These are phyloP conservation scores for Ephialtes manifestator DNA, from an alignment of 2,888 invertebrate species.

Conservation along the genomic window DNA sequence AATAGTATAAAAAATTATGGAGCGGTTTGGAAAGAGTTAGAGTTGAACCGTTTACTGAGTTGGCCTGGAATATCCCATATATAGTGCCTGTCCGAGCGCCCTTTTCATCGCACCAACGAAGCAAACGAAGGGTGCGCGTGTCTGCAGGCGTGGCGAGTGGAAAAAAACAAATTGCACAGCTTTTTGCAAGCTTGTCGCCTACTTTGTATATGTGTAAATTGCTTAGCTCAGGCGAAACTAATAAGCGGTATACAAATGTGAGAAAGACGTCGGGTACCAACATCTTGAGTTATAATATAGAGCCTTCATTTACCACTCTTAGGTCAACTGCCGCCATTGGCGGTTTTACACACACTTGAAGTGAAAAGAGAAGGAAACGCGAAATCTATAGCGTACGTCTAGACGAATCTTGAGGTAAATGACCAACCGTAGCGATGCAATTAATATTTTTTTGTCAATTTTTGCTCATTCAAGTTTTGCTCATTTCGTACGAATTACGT, in stretches of 20 bases:
- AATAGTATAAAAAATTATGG: too few species aligned
- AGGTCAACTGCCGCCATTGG: background rate
- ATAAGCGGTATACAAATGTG: conserved; percentile 12
- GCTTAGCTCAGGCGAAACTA: conserved; percentile 27
- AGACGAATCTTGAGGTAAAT: conserved; percentile 2
- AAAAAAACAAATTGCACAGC: conserved; percentile 39
- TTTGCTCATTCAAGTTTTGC: background rate
- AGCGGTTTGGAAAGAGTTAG: too few species aligned
- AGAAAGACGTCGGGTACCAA: background rate
- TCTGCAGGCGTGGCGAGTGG: conserved; percentile 39
- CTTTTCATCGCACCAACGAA: conserved; percentile 55
- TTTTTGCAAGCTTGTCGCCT: conserved; percentile 34
- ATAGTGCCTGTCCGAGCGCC: conserved; percentile 33
- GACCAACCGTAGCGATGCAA: background rate
- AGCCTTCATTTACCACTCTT: background rate
- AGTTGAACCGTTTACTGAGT: too few species aligned
- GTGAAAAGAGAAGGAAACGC: background rate
- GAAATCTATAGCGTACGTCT: background rate
- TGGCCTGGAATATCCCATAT: too few species aligned
- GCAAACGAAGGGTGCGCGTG: conserved; percentile 29
- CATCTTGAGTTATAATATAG: background rate
- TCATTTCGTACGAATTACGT: background rate
- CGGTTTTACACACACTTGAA: background rate
- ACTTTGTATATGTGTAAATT: conserved; percentile 17
- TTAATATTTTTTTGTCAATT: background rate